Evolutionary conservation across 2,888 invertebrate species (phyloP).

Genomic region (Allophyes oxyacanthae): DNA sequence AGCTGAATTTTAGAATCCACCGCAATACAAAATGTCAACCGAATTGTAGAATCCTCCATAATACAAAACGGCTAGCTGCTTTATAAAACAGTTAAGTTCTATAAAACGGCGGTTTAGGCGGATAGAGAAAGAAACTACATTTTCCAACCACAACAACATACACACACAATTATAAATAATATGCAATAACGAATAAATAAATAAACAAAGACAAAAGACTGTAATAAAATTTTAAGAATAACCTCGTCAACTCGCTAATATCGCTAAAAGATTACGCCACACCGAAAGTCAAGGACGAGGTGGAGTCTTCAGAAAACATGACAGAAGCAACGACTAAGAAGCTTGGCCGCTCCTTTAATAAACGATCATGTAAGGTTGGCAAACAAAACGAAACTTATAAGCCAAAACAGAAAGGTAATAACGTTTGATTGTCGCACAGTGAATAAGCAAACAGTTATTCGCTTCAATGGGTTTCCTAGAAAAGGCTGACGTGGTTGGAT

Average conservation of each 20-base stretch:
- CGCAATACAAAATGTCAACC: no score
- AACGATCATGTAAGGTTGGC: conserved; percentile 15
- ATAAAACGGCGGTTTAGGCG: no score
- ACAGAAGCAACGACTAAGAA: background rate
- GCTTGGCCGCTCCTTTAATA: conserved; percentile 19
- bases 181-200: background rate
- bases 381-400: conserved; percentile 10
- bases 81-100: no score
- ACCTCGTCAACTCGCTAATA: conserved; percentile 44
- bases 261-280: conserved; percentile 38
- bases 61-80: no score
- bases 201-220: conserved; percentile 5
- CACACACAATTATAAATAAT: no score
- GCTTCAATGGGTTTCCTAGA: conserved; percentile 40
- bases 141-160: no score
- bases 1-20: no score
- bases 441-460: conserved; percentile 31
- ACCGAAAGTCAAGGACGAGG: conserved; percentile 48
- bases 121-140: no score
- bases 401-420: conserved; percentile 15
- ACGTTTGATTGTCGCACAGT: conserved; percentile 10
- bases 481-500: conserved; percentile 12
- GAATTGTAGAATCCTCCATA: no score
- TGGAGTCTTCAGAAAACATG: conserved; percentile 5
- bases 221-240: conserved; percentile 33